Evolutionary conservation across 2,113 vertebrate species (phyloP).

Genomic region (Rhegmatorhina hoffmannsi): DNA sequence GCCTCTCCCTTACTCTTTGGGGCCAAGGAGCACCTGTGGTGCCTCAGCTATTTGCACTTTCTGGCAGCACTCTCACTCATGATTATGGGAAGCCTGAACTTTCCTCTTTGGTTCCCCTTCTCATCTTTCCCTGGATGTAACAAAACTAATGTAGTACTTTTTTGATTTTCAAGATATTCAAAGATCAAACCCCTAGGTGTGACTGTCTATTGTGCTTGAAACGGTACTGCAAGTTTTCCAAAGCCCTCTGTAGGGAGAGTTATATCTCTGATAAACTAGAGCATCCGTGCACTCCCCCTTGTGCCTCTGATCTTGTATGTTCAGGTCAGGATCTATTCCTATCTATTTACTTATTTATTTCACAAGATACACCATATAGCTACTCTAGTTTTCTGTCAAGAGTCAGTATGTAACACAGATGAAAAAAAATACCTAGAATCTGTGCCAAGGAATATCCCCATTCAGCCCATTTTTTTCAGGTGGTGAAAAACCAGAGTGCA

Average conservation of each 20-base stretch:
- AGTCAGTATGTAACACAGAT: not conserved
- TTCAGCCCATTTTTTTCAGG: not conserved
- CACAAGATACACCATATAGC: not conserved
- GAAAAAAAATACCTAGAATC: not conserved
- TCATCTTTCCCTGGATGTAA: not conserved
- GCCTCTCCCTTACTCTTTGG: not conserved
- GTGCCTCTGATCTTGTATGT: not conserved
- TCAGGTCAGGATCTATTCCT: not conserved
- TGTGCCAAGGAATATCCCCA: not conserved
- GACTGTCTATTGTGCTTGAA: not conserved
- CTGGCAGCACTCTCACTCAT: not conserved
- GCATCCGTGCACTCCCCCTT: not conserved
- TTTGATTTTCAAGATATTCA: not conserved
- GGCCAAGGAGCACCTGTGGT: not conserved
- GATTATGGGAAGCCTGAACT: not conserved
- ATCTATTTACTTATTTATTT: not conserved
- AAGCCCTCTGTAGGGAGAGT: not conserved
- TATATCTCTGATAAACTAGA: not conserved
- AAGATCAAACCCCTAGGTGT: not conserved
- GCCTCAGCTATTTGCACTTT: not conserved
- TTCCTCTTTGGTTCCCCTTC: not conserved
- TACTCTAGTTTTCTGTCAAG: not conserved
- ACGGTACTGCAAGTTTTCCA: not conserved
- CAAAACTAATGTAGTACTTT: not conserved
- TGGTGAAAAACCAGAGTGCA: not conserved